These are phyloP conservation scores for Sciurus carolinensis DNA, from an alignment of 2,797 vertebrate genomes.

Conservation along the genomic window DNA sequence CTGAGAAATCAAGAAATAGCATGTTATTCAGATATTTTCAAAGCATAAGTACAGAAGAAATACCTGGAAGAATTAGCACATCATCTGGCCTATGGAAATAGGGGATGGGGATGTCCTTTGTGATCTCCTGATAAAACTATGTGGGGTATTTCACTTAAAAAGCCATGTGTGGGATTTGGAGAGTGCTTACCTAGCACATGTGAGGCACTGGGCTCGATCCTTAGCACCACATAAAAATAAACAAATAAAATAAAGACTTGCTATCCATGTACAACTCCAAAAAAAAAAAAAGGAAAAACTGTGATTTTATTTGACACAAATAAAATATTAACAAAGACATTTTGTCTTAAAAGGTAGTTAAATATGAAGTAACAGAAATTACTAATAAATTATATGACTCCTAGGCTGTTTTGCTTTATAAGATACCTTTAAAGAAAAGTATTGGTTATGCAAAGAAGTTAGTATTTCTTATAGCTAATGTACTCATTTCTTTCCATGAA, in stretches of 20 bases:
- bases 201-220: too few species aligned
- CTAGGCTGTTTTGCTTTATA: constrained; percentile 8
- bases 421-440: constrained; percentile 45
- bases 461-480: constrained; percentile 41
- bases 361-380: constrained; percentile 31
- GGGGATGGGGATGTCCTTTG: neutral
- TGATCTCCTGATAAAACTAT: neutral
- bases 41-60: neutral
- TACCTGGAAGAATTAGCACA: neutral
- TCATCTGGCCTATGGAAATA: neutral
- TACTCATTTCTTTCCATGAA: constrained; percentile 30
- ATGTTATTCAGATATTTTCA: neutral
- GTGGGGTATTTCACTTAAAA: neutral
- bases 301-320: neutral
- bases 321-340: constrained; percentile 29
- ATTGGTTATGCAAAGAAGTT: constrained; percentile 30
- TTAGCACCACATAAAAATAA: too few species aligned
- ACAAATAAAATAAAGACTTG: too few species aligned
- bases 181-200: too few species aligned
- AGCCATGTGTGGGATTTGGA: too few species aligned
- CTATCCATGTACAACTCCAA: too few species aligned
- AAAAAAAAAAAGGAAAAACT: too few species aligned
- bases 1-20: neutral
- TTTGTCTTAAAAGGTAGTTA: constrained; percentile 28
- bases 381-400: neutral